Percentiles rank a stretch among this genome's conserved stretches.
phyloP scores from a whole-genome alignment of 1,140 invertebrate species.

The Penaeus chinensis region DNA sequence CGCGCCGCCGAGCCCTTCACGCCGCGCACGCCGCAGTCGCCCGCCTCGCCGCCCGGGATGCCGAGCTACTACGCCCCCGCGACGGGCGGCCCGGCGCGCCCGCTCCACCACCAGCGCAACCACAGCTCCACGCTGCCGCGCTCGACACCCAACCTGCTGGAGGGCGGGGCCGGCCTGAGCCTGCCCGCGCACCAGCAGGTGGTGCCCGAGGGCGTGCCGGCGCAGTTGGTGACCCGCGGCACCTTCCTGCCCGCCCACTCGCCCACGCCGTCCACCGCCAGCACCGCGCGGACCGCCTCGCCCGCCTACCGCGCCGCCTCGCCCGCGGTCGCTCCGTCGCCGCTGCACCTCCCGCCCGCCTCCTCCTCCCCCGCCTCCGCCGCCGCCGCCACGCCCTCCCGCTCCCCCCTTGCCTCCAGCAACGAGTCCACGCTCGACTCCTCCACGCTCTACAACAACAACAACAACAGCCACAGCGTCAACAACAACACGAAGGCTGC shows the following conservation, averaged over 20 bases:
- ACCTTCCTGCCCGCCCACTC: constrained; percentile 24
- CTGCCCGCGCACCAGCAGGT: constrained; percentile 28
- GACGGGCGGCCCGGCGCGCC: constrained; percentile 36
- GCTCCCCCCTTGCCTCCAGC: constrained; percentile 26
- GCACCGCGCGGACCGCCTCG: constrained; percentile 25
- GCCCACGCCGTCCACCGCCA: constrained; percentile 54
- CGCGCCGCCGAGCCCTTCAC: constrained; percentile 52
- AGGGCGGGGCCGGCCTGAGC: constrained; percentile 37
- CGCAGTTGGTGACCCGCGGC: not conserved
- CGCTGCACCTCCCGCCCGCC: not conserved
- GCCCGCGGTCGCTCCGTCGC: constrained; percentile 7
- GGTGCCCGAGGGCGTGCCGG: not conserved
- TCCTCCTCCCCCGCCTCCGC: constrained; percentile 21
- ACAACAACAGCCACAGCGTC: constrained; percentile 14
- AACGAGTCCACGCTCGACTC: constrained; percentile 36
- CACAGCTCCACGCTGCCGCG: constrained; percentile 56
- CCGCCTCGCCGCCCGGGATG: constrained; percentile 41
- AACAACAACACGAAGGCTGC: constrained; percentile 20
- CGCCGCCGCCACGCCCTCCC: constrained; percentile 2
- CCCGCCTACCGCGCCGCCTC: constrained; percentile 32
- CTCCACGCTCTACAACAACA: constrained; percentile 54
- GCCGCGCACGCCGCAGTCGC: constrained; percentile 43
- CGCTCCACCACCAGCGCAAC: constrained; percentile 18
- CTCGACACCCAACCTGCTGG: constrained; percentile 54
- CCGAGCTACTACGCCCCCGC: constrained; percentile 64